A percentile compares a stretch with the other conserved stretches of the same genome.
phyloP scores from a whole-genome alignment of 2,888 invertebrate genomes.

The Petrolisthes cinctipes region DNA sequence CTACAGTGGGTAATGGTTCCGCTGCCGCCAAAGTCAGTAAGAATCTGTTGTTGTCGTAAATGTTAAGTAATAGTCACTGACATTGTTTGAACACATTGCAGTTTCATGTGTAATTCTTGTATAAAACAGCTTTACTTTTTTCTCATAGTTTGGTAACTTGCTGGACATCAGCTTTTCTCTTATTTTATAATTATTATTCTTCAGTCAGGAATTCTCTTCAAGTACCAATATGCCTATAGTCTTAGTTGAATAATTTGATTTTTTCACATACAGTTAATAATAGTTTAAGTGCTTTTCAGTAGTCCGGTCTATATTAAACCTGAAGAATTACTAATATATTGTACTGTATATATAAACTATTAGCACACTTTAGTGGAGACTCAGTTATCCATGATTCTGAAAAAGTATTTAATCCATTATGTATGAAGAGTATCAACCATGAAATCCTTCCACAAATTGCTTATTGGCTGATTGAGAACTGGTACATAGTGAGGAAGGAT shows the following conservation, averaged over 20 bases:
- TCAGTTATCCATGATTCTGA: too few species aligned
- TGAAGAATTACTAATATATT: too few species aligned
- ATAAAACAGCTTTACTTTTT: not conserved
- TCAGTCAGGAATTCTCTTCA: not conserved
- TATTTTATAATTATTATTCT: not conserved
- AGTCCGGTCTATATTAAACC: too few species aligned
- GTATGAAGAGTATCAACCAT: too few species aligned
- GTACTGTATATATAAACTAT: too few species aligned
- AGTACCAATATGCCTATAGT: not conserved
- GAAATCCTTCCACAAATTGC: too few species aligned
- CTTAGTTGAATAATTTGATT: not conserved
- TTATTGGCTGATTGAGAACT: too few species aligned
- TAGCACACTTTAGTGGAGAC: too few species aligned
- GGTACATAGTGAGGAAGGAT: too few species aligned
- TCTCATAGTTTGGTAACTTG: not conserved
- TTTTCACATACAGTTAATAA: not conserved
- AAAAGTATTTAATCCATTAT: too few species aligned
- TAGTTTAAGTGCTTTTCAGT: not conserved
- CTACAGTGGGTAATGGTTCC: conserved; percentile 61
- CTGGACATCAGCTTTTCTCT: not conserved
- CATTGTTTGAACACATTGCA: not conserved
- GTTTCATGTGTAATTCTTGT: not conserved
- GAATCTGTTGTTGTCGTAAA: conserved; percentile 60
- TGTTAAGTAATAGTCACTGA: conserved; percentile 38
- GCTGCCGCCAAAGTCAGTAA: conserved; percentile 62